Evolutionary conservation across 2,797 vertebrate species (phyloP).

Genomic region (Gallirallus australis): DNA sequence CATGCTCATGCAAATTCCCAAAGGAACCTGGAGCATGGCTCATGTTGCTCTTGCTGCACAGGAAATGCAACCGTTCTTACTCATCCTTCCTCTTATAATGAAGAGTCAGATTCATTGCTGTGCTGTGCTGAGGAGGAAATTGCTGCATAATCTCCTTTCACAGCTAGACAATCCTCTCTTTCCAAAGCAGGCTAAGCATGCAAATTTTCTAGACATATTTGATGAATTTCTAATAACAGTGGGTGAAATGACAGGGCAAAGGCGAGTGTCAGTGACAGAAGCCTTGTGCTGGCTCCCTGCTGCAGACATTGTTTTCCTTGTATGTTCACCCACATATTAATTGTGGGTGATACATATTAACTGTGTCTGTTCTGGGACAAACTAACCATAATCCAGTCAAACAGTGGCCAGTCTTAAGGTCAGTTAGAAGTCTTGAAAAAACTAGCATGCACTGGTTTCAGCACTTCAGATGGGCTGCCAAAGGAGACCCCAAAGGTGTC

Average conservation of each 20-base stretch:
- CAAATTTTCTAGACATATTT: conserved; percentile 39
- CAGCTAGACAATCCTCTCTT: conserved; percentile 43
- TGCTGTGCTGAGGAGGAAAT: conserved; percentile 53
- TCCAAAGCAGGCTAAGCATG: conserved; percentile 50
- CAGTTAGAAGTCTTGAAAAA: neutral
- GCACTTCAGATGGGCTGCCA: neutral
- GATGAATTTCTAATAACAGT: conserved; percentile 39
- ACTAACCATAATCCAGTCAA: neutral
- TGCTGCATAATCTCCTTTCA: conserved; percentile 64
- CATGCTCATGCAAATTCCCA: conserved; percentile 45
- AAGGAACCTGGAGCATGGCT: neutral
- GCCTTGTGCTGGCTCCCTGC: neutral
- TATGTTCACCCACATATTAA: neutral
- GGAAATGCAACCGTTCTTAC: conserved; percentile 52
- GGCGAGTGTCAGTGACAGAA: neutral
- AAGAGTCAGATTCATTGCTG: conserved; percentile 62
- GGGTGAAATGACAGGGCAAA: neutral
- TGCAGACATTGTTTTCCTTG: neutral
- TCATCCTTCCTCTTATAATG: conserved; percentile 53
- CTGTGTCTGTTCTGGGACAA: neutral
- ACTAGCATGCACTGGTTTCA: neutral
- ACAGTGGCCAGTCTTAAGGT: neutral
- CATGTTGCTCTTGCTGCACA: conserved; percentile 17
- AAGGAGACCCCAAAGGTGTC: neutral
- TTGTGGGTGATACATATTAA: neutral